Conservation (phyloP, 2,797 vertebrate species). For the Cyclura pinguis region DNA sequence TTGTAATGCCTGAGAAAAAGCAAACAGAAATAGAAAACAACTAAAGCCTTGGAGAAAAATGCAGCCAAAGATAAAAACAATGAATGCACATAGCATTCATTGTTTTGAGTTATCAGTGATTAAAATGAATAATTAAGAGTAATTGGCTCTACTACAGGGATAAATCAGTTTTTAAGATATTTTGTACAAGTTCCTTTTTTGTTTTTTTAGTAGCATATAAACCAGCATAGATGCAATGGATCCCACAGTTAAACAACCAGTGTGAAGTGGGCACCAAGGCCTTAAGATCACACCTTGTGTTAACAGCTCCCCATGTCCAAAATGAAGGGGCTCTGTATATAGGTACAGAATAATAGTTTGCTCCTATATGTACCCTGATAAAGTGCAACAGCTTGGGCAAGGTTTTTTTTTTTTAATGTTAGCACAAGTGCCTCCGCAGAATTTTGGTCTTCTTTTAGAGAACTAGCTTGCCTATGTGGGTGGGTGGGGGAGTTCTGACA, state of each 20-base stretch:
- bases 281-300: too few relatives aligned
- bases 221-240: too few relatives aligned
- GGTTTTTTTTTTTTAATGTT: too few relatives aligned
- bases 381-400: too few relatives aligned
- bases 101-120: neutral
- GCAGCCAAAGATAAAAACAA: neutral
- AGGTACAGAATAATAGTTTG: too few relatives aligned
- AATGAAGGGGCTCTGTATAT: too few relatives aligned
- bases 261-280: too few relatives aligned
- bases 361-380: too few relatives aligned
- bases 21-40: neutral
- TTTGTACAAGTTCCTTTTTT: neutral
- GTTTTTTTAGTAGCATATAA: neutral
- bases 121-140: neutral
- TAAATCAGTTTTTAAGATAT: neutral
- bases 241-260: too few relatives aligned
- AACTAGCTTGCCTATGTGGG: neutral
- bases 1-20: neutral
- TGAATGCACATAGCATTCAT: neutral
- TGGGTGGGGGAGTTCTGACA: neutral
- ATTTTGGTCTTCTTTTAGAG: neutral
- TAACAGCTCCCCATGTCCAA: too few relatives aligned
- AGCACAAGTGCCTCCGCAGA: too few relatives aligned
- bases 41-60: neutral
- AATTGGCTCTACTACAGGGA: neutral